Percentiles rank a stretch among this genome's conserved stretches.
Evolutionary conservation across 2,113 vertebrate species (phyloP).

Genomic region (Platichthys flesus): DNA sequence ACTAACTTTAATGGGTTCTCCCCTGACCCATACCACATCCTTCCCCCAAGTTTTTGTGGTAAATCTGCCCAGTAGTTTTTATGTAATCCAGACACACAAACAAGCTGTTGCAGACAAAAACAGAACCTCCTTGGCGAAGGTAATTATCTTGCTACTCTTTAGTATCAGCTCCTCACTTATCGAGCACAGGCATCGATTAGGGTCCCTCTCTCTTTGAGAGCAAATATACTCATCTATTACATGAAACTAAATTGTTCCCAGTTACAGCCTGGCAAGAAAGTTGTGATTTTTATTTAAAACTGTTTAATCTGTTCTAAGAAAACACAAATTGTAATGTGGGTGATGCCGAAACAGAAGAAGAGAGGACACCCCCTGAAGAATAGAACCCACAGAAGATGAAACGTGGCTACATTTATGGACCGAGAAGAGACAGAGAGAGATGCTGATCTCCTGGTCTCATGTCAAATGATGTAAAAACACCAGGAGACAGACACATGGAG

Average conservation of each 20-base stretch:
- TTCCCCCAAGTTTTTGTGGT: not conserved
- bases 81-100: not conserved
- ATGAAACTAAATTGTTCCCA: conserved; percentile 67
- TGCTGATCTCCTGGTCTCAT: conserved; percentile 51
- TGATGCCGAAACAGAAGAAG: conserved; percentile 10
- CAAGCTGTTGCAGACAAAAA: not conserved
- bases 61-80: not conserved
- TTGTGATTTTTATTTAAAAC: conserved; percentile 63
- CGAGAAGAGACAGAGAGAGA: conserved; percentile 31
- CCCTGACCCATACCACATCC: no score
- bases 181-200: conserved; percentile 57
- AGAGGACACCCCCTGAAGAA: conserved; percentile 26
- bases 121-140: not conserved
- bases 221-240: conserved; percentile 73
- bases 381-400: conserved; percentile 29
- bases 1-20: no score
- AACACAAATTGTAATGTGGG: conserved; percentile 37
- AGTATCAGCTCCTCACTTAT: conserved; percentile 73
- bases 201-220: conserved; percentile 62
- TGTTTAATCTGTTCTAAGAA: conserved; percentile 55
- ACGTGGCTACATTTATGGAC: conserved; percentile 45
- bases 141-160: conserved; percentile 65
- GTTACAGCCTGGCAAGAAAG: conserved; percentile 44
- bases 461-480: conserved; percentile 48
- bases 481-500: conserved; percentile 65